Percentiles rank a stretch among this genome's conserved stretches.
Conservation (phyloP, 2,888 invertebrate genomes). For the Metacarcinus magister region DNA sequence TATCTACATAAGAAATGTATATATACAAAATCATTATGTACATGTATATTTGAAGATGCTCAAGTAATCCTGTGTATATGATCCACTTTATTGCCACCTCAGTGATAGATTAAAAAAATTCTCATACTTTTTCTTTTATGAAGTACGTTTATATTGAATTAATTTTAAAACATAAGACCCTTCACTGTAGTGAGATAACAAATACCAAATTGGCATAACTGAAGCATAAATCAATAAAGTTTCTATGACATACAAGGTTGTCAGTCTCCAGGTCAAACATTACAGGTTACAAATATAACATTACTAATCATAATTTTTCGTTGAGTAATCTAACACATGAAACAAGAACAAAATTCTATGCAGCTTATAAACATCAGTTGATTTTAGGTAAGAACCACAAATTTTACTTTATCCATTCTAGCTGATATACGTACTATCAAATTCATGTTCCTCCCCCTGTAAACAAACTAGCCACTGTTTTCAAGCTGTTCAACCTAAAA, state of each 20-base stretch:
- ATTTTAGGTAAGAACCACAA: no score
- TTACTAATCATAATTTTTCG: not conserved
- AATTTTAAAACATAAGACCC: not conserved
- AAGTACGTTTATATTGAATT: not conserved
- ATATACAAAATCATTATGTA: conserved; percentile 44
- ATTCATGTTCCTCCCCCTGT: no score
- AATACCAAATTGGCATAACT: not conserved
- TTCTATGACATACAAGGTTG: not conserved
- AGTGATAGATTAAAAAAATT: not conserved
- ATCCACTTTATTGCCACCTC: not conserved
- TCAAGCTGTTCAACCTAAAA: not conserved
- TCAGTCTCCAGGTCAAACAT: not conserved
- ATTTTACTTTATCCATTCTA: no score
- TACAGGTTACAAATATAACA: not conserved
- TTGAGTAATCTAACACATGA: not conserved
- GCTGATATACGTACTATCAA: no score
- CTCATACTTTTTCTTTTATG: not conserved
- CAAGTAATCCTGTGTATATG: not conserved
- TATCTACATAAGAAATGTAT: not conserved
- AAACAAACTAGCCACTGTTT: no score
- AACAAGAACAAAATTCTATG: not conserved
- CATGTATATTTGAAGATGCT: conserved; percentile 21
- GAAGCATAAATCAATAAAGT: not conserved
- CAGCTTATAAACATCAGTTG: not conserved
- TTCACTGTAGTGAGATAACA: not conserved